Conservation (phyloP, 2,888 invertebrate species). For the Merodon equestris region DNA sequence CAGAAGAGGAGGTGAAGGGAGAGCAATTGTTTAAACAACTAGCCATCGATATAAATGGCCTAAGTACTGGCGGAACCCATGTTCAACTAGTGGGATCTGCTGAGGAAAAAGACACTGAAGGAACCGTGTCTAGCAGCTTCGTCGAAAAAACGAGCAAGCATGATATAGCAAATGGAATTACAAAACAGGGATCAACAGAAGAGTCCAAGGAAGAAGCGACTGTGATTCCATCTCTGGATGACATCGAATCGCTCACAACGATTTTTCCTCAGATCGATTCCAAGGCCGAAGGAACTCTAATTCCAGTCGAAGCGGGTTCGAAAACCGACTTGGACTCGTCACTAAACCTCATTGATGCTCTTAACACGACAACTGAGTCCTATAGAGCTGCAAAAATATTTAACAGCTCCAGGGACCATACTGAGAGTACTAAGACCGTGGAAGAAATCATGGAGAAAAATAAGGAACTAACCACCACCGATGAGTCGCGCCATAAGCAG, state of each 20-base stretch:
- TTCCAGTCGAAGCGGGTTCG: constrained; percentile 2
- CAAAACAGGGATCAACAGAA: neutral
- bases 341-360: neutral
- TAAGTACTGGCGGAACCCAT: constrained; percentile 11
- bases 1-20: constrained; percentile 32
- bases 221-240: constrained; percentile 7
- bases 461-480: neutral
- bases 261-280: neutral
- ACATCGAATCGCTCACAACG: constrained; percentile 22
- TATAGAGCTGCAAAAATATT: constrained; percentile 46
- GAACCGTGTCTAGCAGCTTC: neutral
- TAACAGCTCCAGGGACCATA: neutral
- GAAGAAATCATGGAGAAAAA: neutral
- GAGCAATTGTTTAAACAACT: constrained; percentile 34
- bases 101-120: neutral
- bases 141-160: neutral
- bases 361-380: constrained; percentile 5
- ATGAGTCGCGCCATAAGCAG: no score
- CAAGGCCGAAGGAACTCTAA: neutral
- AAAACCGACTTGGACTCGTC: constrained; percentile 1
- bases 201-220: neutral
- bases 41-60: constrained; percentile 42
- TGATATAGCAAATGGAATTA: neutral
- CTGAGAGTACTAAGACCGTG: no score
- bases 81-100: constrained; percentile 11